Percentiles rank a stretch among this genome's conserved stretches.
These are phyloP conservation scores for Hemithea aestivaria DNA, from an alignment of 2,888 invertebrate genomes.

Conservation along the genomic window DNA sequence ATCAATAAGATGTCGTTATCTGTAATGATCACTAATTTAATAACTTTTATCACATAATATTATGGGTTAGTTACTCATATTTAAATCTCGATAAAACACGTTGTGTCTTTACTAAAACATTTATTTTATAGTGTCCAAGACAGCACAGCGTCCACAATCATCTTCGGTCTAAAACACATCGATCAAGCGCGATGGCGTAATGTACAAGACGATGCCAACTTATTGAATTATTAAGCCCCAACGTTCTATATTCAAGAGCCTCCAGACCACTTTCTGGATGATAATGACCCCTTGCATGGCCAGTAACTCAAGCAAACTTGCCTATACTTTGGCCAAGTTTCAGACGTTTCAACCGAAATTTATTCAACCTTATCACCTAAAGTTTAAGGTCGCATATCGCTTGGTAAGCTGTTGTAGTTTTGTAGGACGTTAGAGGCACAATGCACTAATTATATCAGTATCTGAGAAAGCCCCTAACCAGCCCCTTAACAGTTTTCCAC, in stretches of 20 bases:
- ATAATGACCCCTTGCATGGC: constrained; percentile 62
- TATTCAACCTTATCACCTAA: constrained; percentile 11
- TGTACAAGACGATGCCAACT: constrained; percentile 38
- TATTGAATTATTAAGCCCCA: constrained; percentile 58
- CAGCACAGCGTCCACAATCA: neutral
- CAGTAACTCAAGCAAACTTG: constrained; percentile 67
- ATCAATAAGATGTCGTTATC: too few relatives aligned
- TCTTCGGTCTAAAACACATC: constrained; percentile 11
- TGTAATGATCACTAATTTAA: too few relatives aligned
- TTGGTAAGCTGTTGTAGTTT: constrained; percentile 30
- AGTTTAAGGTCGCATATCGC: constrained; percentile 31
- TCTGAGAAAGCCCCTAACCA: constrained; percentile 77
- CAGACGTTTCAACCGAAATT: constrained; percentile 5
- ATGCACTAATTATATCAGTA: constrained; percentile 76
- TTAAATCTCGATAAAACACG: too few relatives aligned
- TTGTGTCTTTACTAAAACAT: too few relatives aligned
- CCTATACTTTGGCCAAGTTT: constrained; percentile 38
- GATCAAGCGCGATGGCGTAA: constrained; percentile 33
- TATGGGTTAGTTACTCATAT: too few relatives aligned
- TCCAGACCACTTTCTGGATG: constrained; percentile 54
- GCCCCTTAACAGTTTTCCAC: constrained; percentile 78
- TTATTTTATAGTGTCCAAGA: too few relatives aligned
- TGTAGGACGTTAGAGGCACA: constrained; percentile 63
- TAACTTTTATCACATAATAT: too few relatives aligned
- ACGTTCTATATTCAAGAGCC: constrained; percentile 55